Evolutionary conservation across 2,113 vertebrate genomes (phyloP), one percentile per base, ranked within the genome.

Genomic region (Lonchura striata): DNA sequence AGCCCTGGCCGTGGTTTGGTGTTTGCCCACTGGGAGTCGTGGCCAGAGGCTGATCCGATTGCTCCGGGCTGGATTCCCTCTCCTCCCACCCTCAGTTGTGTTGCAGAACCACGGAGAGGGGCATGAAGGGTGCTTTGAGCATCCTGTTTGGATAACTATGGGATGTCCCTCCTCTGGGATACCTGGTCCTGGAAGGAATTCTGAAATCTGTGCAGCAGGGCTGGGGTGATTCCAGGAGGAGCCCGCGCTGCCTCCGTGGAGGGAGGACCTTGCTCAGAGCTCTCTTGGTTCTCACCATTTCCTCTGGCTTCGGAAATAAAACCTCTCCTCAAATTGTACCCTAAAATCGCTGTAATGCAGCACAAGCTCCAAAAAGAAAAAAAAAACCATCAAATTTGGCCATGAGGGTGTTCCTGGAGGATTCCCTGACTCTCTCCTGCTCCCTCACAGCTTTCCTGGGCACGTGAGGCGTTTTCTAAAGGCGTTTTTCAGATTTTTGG

Each of bases 381-480:
- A 56, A 19, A n/a, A n/a, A n/a, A n/a, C 0, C 8, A 46, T 12
- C 50, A 1, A 3, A 19, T 22, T 8, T 0, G 4, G 33, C 50
- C 3, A 0, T 2, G n/a, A 56, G 76, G 52, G 44, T 5, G 3
- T 50, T 86, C 76, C 65, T 22, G 4, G 68, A 81, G 68, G 60
- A 46, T 52, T 71, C 69, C n/a, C 65, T 23, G 33, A 5, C 46
- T 72, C 69, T 63, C 39, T 64, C 77, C 82, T 57, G 42, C 68
- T 53, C 46, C 66, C 7, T 20, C 33, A 25, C 57, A 19, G n/a
- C 69, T 35, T 87, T 56, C 71, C 63, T 56, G 61, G 50, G 64
- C 68, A 17, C 1, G 0, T 10, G 7, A 28, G n/a, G 7, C 16
- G 20, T 50, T 90, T 83, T 27, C 68, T 60, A 17, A 60, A 60